Evolutionary conservation across 2,797 vertebrate genomes (phyloP).

Genomic region (Scleropages formosus): DNA sequence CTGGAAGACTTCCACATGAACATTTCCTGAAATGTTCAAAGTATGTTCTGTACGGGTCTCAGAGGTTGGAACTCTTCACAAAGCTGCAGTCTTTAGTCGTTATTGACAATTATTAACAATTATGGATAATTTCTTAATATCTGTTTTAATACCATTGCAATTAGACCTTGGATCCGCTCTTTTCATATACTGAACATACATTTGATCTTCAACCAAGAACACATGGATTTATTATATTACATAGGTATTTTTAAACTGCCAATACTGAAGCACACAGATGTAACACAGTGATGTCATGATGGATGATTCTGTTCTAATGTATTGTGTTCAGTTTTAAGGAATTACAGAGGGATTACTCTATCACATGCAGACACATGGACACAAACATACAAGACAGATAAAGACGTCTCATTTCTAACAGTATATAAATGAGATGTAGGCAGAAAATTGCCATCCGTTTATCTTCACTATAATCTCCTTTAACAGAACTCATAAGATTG

Average conservation of each 20-base stretch:
- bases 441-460: conserved; percentile 27
- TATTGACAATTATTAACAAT: too few species aligned
- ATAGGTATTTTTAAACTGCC: neutral
- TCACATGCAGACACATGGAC: neutral
- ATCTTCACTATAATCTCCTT: conserved; percentile 32
- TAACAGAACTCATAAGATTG: conserved; percentile 15
- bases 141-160: neutral
- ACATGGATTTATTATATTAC: neutral
- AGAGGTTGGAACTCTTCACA: neutral
- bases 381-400: conserved; percentile 8
- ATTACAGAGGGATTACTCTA: neutral
- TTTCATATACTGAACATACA: conserved; percentile 2
- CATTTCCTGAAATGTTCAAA: too few species aligned
- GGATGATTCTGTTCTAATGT: neutral
- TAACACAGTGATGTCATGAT: neutral
- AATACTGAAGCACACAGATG: neutral
- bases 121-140: conserved; percentile 1
- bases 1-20: too few species aligned
- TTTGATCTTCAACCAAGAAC: neutral
- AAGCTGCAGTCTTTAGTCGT: too few species aligned
- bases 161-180: conserved; percentile 3
- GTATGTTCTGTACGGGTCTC: neutral
- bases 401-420: conserved; percentile 11
- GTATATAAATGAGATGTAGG: conserved; percentile 1
- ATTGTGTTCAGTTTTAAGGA: neutral